A percentile compares a stretch with the other conserved stretches of the same genome.
Conservation (phyloP, 2,113 vertebrate genomes). For the Gavialis gangeticus region DNA sequence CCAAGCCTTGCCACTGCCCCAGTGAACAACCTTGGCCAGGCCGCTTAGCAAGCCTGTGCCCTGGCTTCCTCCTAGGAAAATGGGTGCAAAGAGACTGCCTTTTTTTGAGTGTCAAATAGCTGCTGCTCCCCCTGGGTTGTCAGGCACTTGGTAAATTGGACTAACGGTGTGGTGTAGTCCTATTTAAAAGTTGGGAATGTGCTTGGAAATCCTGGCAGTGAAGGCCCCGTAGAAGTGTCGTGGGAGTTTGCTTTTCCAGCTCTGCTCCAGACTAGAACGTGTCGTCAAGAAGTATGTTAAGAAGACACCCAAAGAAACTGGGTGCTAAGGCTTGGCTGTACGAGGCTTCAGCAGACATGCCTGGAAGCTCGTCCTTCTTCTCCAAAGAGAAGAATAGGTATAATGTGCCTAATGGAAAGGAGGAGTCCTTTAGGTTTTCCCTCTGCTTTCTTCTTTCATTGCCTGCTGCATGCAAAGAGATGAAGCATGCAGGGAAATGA, state of each 20-base stretch:
- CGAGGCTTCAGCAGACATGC: background rate
- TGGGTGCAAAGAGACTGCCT: background rate
- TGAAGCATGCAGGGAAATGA: background rate
- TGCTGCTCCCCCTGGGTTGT: background rate
- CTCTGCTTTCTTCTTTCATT: background rate
- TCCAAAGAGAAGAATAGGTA: background rate
- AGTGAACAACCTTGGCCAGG: background rate
- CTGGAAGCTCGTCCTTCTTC: background rate
- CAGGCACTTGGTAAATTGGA: background rate
- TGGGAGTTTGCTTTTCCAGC: background rate
- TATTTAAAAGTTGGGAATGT: background rate
- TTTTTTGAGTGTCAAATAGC: background rate
- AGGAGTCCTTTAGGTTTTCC: background rate
- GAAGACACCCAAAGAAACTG: background rate
- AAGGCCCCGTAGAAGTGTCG: fast-evolving
- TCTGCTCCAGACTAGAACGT: fast-evolving
- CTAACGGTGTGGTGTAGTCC: no score
- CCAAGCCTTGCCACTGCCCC: background rate
- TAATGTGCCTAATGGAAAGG: background rate
- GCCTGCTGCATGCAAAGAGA: fast-evolving
- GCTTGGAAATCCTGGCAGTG: background rate
- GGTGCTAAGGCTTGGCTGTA: fast-evolving
- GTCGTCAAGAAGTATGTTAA: fast-evolving
- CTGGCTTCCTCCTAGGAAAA: slow-evolving; percentile 6
- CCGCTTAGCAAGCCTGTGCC: background rate